phyloP scores from a whole-genome alignment of 2,113 vertebrate genomes.

The Cyanoramphus novaezelandiae region DNA sequence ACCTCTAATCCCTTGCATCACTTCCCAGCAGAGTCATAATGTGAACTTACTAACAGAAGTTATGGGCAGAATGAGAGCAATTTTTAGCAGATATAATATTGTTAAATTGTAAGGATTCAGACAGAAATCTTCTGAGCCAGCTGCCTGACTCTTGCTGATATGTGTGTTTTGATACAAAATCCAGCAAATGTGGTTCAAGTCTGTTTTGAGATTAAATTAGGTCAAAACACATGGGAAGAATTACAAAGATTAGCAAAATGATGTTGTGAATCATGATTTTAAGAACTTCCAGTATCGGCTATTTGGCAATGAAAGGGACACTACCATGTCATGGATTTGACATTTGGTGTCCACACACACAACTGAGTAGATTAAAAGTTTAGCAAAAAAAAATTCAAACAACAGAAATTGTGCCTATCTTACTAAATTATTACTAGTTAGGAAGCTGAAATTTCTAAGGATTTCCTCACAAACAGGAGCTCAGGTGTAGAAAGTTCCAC shows the following conservation, averaged over 20 bases:
- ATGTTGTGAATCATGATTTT: neutral
- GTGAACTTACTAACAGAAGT: neutral
- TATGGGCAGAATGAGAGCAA: neutral
- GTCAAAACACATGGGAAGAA: neutral
- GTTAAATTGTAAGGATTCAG: neutral
- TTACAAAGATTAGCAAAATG: neutral
- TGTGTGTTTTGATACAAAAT: neutral
- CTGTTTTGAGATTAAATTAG: neutral
- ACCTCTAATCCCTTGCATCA: neutral
- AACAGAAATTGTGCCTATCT: neutral
- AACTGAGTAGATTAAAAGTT: neutral
- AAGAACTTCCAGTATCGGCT: neutral
- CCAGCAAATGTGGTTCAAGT: neutral
- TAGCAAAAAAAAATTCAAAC: neutral
- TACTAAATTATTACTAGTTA: neutral
- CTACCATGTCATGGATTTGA: neutral
- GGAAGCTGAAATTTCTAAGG: neutral
- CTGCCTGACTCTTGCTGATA: neutral
- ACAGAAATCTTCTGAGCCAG: neutral
- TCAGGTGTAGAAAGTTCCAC: neutral
- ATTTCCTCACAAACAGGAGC: neutral
- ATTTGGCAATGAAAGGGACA: neutral
- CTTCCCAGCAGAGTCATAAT: neutral
- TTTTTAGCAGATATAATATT: neutral
- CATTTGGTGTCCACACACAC: neutral